phyloP scores from a whole-genome alignment of 2,113 vertebrate genomes.

The Calyptomena viridis region DNA sequence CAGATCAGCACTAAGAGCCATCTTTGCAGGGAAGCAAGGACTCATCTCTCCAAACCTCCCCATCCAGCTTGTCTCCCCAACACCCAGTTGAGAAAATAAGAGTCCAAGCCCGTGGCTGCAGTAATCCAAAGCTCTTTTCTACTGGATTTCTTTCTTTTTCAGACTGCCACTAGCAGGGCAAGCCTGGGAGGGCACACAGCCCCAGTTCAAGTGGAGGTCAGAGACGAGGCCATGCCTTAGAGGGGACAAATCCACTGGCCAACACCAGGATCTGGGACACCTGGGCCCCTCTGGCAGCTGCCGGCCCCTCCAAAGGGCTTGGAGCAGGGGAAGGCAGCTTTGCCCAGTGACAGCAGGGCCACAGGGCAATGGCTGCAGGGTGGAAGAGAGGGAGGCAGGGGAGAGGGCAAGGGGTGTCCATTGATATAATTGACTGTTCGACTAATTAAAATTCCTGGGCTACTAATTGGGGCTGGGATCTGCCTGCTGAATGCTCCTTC shows the following conservation, averaged over 20 bases:
- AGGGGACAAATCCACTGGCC: background rate
- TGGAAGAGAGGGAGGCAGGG: background rate
- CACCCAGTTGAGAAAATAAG: accelerated
- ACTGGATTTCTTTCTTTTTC: background rate
- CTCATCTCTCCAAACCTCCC: background rate
- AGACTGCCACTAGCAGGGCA: background rate
- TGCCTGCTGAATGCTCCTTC: background rate
- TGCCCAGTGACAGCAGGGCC: background rate
- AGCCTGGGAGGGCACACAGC: background rate
- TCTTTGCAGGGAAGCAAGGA: accelerated
- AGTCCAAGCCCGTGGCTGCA: background rate
- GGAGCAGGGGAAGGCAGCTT: background rate
- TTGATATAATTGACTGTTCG: slow-evolving; percentile 65
- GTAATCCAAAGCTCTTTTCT: background rate
- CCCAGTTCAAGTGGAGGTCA: slow-evolving; percentile 21
- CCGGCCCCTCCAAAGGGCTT: background rate
- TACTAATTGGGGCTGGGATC: slow-evolving; percentile 62
- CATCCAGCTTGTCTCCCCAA: background rate
- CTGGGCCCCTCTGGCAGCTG: background rate
- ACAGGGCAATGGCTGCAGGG: background rate
- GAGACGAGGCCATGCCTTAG: background rate
- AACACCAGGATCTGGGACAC: background rate
- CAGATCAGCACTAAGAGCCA: background rate
- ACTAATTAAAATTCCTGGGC: slow-evolving; percentile 76
- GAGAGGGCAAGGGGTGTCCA: slow-evolving; percentile 55